phyloP scores from a whole-genome alignment of 2,113 vertebrate genomes.

The Callocephalon fimbriatum region DNA sequence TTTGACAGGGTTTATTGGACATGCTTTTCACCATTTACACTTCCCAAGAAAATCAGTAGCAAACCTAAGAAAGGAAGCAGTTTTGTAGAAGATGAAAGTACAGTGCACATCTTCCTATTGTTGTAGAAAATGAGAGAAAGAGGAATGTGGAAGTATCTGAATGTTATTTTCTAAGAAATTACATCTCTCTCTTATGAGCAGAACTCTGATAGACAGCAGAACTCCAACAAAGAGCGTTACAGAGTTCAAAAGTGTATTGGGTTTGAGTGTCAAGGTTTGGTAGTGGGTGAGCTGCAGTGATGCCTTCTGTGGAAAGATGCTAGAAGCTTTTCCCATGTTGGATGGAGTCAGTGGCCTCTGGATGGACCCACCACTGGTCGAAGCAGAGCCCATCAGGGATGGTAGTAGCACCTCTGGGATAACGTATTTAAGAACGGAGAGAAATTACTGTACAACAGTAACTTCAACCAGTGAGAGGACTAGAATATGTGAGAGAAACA shows the following conservation, averaged over 20 bases:
- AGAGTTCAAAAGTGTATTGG: not conserved
- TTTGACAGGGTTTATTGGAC: not conserved
- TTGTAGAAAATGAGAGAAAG: not conserved
- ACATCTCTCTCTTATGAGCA: not conserved
- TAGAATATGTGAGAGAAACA: not conserved
- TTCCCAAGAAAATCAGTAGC: not conserved
- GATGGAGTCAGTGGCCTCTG: rapidly evolving
- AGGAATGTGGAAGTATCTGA: not conserved
- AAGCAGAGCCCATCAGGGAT: not conserved
- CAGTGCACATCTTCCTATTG: not conserved
- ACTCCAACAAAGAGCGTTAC: not conserved
- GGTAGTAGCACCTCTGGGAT: not conserved
- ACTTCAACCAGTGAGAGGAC: not conserved
- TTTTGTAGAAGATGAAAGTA: not conserved
- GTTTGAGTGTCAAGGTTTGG: not conserved
- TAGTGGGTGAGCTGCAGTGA: not conserved
- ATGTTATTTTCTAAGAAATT: not conserved
- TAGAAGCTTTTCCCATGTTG: not conserved
- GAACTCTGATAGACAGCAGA: not conserved
- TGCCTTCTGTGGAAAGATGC: not conserved
- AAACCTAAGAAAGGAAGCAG: not conserved
- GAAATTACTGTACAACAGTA: rapidly evolving
- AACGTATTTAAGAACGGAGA: not conserved
- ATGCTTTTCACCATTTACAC: not conserved
- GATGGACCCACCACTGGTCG: rapidly evolving